Conservation (phyloP, 1,140 invertebrate genomes). For the Eubasilissa regina region DNA sequence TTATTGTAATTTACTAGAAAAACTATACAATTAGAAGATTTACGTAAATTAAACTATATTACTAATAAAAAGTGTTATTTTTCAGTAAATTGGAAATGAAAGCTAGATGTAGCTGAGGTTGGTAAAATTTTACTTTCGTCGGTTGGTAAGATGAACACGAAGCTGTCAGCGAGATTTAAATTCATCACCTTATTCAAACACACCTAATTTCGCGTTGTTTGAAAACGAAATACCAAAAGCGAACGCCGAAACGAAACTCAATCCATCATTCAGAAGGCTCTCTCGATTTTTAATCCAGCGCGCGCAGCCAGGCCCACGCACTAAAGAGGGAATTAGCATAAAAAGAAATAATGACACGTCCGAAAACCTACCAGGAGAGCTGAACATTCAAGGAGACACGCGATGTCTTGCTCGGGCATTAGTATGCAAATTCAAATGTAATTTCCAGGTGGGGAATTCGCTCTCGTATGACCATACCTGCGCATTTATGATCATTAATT, state of each 20-base stretch:
- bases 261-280: slow-evolving; percentile 32
- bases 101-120: too few relatives aligned
- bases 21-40: too few relatives aligned
- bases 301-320: slow-evolving; percentile 15
- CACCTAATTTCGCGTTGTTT: slow-evolving; percentile 29
- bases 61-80: too few relatives aligned
- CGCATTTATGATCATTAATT: slow-evolving; percentile 45
- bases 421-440: slow-evolving; percentile 46
- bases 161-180: not conserved
- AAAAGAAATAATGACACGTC: slow-evolving; percentile 46
- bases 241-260: slow-evolving; percentile 12
- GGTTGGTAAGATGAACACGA: not conserved
- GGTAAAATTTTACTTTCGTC: too few relatives aligned
- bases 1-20: too few relatives aligned
- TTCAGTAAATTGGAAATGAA: too few relatives aligned
- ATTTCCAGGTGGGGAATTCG: slow-evolving; percentile 45
- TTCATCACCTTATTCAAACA: slow-evolving; percentile 36
- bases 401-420: slow-evolving; percentile 43
- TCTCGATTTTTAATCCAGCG: slow-evolving; percentile 36
- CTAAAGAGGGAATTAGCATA: slow-evolving; percentile 32
- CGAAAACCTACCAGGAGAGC: slow-evolving; percentile 25
- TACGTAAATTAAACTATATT: too few relatives aligned
- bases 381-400: slow-evolving; percentile 34
- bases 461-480: slow-evolving; percentile 45
- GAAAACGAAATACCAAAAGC: slow-evolving; percentile 9